A percentile compares a stretch with the other conserved stretches of the same genome.
phyloP scores from a whole-genome alignment of 1,140 invertebrate species.

The Thrips palmi region DNA sequence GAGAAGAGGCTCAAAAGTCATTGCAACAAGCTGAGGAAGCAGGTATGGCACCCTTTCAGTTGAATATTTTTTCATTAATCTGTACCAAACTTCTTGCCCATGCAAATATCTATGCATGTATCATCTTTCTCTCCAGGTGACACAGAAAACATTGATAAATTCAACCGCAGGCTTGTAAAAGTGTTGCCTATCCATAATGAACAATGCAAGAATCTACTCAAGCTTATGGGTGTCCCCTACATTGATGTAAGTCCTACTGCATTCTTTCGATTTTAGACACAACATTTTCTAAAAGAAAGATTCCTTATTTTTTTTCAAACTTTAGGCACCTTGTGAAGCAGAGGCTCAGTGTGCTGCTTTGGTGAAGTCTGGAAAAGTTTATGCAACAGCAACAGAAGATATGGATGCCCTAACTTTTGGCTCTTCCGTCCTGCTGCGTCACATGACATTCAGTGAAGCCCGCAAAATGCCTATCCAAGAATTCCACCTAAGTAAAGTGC shows the following conservation, averaged over 20 bases:
- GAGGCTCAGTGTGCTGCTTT: constrained; percentile 96
- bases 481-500: constrained; percentile 68
- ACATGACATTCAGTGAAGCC: constrained; percentile 91
- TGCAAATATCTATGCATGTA: too few relatives aligned
- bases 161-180: constrained; percentile 83
- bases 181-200: constrained; percentile 80
- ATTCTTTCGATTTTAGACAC: constrained; percentile 2
- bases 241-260: constrained; percentile 46
- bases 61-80: too few relatives aligned
- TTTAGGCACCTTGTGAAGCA: constrained; percentile 88
- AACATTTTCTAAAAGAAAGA: too few relatives aligned
- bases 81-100: too few relatives aligned
- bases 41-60: constrained; percentile 28
- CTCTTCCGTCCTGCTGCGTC: constrained; percentile 66
- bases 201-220: constrained; percentile 77
- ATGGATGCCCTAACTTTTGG: constrained; percentile 99
- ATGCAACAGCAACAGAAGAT: constrained; percentile 93
- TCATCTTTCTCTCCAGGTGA: constrained; percentile 47
- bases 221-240: constrained; percentile 90
- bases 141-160: constrained; percentile 81
- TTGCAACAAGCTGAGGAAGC: constrained; percentile 81
- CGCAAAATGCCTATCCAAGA: constrained; percentile 95
- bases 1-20: constrained; percentile 86
- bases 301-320: constrained; percentile 5
- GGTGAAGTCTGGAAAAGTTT: constrained; percentile 86